These are phyloP conservation scores for Oligia strigilis DNA, from an alignment of 2,888 invertebrate species.

Conservation along the genomic window DNA sequence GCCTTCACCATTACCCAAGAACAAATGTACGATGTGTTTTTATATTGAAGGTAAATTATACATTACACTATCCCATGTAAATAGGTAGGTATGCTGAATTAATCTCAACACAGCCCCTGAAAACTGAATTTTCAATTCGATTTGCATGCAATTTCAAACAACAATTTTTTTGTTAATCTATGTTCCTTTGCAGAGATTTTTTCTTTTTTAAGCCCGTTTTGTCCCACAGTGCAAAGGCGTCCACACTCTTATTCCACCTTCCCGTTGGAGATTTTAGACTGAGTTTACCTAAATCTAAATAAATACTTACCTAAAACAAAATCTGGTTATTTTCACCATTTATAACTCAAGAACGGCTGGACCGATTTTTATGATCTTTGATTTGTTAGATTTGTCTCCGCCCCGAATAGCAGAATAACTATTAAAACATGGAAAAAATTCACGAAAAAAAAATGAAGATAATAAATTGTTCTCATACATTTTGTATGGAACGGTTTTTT, in stretches of 20 bases:
- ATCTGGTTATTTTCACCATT: too few relatives aligned
- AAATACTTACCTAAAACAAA: too few relatives aligned
- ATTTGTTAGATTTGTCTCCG: too few relatives aligned
- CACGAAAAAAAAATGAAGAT: too few relatives aligned
- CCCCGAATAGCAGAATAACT: too few relatives aligned
- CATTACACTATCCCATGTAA: not conserved
- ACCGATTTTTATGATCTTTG: too few relatives aligned
- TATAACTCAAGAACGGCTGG: too few relatives aligned
- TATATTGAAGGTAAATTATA: not conserved
- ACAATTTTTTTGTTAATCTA: not conserved
- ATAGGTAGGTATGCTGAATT: not conserved
- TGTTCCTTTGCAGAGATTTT: not conserved
- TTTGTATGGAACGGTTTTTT: too few relatives aligned
- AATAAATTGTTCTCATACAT: too few relatives aligned
- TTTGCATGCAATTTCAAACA: not conserved
- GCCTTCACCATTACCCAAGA: conserved; percentile 34
- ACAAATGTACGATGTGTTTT: conserved; percentile 10
- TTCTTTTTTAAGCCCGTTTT: not conserved
- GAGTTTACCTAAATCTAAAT: not conserved
- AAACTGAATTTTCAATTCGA: conserved; percentile 4
- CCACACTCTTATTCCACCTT: not conserved
- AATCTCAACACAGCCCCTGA: not conserved
- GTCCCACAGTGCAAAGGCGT: not conserved
- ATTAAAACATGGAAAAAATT: too few relatives aligned
- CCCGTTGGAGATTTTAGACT: not conserved